A percentile compares a stretch with the other conserved stretches of the same genome.
These are phyloP conservation scores for Vipera latastei DNA, from an alignment of 2,797 vertebrate genomes.

Conservation along the genomic window DNA sequence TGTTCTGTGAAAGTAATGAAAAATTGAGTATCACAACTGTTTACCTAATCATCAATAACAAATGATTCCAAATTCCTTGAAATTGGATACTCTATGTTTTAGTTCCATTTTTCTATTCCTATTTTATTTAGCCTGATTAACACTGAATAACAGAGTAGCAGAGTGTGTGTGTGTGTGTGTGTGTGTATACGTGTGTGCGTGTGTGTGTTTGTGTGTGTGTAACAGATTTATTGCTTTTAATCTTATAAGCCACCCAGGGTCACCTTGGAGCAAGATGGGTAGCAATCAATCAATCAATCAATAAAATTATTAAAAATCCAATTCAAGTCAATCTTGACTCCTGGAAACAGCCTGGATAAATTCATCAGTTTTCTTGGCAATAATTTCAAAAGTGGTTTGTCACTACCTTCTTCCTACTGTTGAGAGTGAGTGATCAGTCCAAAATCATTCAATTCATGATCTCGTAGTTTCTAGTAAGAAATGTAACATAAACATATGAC, in stretches of 20 bases:
- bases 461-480: not conserved
- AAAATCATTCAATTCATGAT: not conserved
- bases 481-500: not conserved
- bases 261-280: not conserved
- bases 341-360: not conserved
- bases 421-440: not conserved
- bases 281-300: not conserved
- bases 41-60: not conserved
- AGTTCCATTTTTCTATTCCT: slow-evolving; percentile 12
- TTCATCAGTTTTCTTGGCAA: not conserved
- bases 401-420: not conserved
- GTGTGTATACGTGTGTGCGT: too few species aligned
- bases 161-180: too few species aligned
- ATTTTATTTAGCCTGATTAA: not conserved
- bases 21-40: not conserved
- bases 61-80: slow-evolving; percentile 5
- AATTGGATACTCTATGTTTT: not conserved
- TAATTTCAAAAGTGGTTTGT: not conserved
- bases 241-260: not conserved
- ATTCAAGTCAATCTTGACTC: not conserved
- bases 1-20: not conserved
- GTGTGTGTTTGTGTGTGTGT: too few species aligned
- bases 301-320: not conserved
- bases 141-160: not conserved
- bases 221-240: not conserved